Base-by-base conservation (phyloP, 2,797 vertebrate genomes). In the Gallinago nigripennis region DNA sequence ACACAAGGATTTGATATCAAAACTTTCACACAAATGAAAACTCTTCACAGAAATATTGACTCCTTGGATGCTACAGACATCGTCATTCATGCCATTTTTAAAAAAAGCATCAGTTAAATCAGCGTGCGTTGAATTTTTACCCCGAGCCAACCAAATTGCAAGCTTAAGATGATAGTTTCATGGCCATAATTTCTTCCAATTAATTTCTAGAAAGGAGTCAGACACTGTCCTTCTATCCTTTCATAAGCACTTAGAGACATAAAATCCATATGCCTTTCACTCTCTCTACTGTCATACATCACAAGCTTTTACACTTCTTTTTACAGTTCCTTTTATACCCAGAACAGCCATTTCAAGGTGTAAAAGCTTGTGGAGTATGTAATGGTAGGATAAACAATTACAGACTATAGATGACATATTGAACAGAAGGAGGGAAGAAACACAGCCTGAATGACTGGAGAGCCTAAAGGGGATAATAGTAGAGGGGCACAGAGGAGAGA, bases 311-410 rank as follows among this genome's bases (percentile, higher is more conserved):
- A 93, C 39, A 73, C 39, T 82, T 87, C 28, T 68, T 88, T 96
- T 97, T 95, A 95, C 53, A 61, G 58, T 86, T 82, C 48, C 20
- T 93, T 96, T 96, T 95, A 95, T 83, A 91, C 64, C 51, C 68
- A 84, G 90, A 86, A 61, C 65, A 92, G 72, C 39, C 25, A 90
- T 89, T 95, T 91, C 69, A 58, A 64, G 79, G 51, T 70, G 37
- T 97, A 96, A 96, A 97, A 96, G 2, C 91, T 96, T 94, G 92
- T 96, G 94, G 70, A 69, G 76, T 94, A 86, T 94, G 84, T 89
- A 96, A 95, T 57, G 37, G 72, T 68, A 88, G 73, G 81, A 86
- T 88, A 96, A 96, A 94, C 93, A 96, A 66, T 92, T 75, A 80
- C 35, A 86, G 81, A 43, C 48, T 66, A 57, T 37, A 73, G 71